These are phyloP conservation scores for Brachionus manjavacas DNA, from an alignment of 1,140 invertebrate genomes.

Conservation along the genomic window DNA sequence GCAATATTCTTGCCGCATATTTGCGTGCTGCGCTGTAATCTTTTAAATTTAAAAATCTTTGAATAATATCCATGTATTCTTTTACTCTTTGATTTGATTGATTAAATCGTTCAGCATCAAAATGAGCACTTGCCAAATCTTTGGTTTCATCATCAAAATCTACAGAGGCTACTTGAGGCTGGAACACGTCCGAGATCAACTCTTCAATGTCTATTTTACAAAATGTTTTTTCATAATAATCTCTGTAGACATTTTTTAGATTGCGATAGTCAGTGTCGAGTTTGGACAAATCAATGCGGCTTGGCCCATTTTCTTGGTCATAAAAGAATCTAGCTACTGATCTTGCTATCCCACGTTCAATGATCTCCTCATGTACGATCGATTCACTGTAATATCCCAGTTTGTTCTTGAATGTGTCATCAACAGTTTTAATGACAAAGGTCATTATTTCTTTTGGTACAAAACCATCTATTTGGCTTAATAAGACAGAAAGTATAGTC, in stretches of 20 bases:
- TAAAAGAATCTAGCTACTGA: conserved; percentile 9
- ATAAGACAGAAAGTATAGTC: background rate
- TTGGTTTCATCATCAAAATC: conserved; percentile 23
- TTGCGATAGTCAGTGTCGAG: background rate
- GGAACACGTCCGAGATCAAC: background rate
- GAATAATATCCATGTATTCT: background rate
- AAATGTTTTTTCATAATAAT: background rate
- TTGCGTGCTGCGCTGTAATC: background rate
- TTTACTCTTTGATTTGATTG: conserved; percentile 14
- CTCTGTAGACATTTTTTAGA: background rate
- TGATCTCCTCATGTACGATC: conserved; percentile 13
- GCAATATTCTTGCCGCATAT: background rate
- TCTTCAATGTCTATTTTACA: conserved; percentile 2
- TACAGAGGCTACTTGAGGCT: conserved; percentile 2
- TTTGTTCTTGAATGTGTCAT: background rate
- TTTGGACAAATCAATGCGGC: background rate
- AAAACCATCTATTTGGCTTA: background rate
- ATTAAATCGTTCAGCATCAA: conserved; percentile 30
- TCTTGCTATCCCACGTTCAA: conserved; percentile 4
- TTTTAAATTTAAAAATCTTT: background rate
- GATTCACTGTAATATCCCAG: conserved; percentile 11
- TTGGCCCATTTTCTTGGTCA: background rate
- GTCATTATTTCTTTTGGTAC: conserved; percentile 5
- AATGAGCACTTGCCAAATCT: conserved; percentile 18
- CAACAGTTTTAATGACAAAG: background rate